Conservation (phyloP, 92 coral and sea anemone genomes). For the Actinostola sp. region DNA sequence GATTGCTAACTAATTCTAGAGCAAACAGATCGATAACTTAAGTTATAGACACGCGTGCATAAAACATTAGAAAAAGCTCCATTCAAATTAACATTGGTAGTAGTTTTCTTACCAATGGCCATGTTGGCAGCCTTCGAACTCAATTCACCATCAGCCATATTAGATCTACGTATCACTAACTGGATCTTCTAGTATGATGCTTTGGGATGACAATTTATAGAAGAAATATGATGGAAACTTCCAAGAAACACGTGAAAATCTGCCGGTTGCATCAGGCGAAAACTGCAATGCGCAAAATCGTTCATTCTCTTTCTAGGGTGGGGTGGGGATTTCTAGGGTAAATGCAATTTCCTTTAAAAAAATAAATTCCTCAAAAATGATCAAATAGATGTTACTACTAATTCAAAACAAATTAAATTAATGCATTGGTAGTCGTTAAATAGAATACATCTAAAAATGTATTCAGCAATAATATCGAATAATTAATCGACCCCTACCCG, state of each 20-base stretch:
- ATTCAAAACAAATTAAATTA: not conserved
- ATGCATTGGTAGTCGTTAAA: not conserved
- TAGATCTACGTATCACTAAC: not conserved
- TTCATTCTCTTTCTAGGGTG: not conserved
- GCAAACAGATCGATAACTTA: too few species aligned
- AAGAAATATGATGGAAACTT: not conserved
- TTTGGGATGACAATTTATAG: not conserved
- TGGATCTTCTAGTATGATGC: not conserved
- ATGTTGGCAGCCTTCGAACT: slow-evolving; percentile 30
- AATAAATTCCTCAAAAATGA: too few species aligned
- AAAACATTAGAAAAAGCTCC: too few species aligned
- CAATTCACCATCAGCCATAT: slow-evolving; percentile 48
- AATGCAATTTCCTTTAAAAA: too few species aligned
- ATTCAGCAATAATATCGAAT: too few species aligned
- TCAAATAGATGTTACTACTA: too few species aligned
- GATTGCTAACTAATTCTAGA: too few species aligned
- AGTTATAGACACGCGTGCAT: too few species aligned
- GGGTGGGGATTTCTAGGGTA: not conserved
- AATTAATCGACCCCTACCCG: not conserved
- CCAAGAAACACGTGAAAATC: slow-evolving; percentile 5
- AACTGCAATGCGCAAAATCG: slow-evolving; percentile 18
- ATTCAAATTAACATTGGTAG: not conserved
- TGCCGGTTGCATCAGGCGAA: slow-evolving; percentile 52
- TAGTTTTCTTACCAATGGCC: slow-evolving; percentile 42
- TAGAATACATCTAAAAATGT: too few species aligned